phyloP scores from a whole-genome alignment of 2,113 vertebrate species.

The Jaculus jaculus region DNA sequence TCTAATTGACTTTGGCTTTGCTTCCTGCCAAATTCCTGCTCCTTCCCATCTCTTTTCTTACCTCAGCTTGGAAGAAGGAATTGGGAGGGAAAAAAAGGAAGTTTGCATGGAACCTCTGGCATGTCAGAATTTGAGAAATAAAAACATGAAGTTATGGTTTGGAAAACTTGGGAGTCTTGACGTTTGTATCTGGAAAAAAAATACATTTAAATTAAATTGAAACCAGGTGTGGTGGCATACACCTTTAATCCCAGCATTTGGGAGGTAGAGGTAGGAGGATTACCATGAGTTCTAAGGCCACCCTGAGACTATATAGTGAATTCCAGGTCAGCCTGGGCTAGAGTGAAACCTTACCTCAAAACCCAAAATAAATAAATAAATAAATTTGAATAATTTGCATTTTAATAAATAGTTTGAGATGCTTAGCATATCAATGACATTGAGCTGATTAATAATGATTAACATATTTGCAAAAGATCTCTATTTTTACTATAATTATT shows the following conservation, averaged over 20 bases:
- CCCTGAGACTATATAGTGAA: too few species aligned
- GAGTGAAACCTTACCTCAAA: too few species aligned
- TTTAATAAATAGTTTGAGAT: conserved; percentile 29
- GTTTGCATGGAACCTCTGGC: not conserved
- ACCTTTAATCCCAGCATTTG: too few species aligned
- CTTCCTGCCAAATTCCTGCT: not conserved
- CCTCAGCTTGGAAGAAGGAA: not conserved
- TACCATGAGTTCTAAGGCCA: too few species aligned
- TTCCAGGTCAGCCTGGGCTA: too few species aligned
- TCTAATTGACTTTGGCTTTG: not conserved
- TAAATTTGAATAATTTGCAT: conserved; percentile 25
- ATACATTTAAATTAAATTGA: not conserved
- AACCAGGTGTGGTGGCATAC: too few species aligned
- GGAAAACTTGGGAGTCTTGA: not conserved
- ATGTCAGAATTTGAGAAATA: not conserved
- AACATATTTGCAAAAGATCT: conserved; percentile 13
- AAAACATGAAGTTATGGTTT: not conserved
- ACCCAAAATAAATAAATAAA: too few species aligned
- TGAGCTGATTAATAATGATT: conserved; percentile 33
- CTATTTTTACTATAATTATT: not conserved
- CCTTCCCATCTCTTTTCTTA: not conserved
- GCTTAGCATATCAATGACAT: not conserved
- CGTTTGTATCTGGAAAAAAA: conserved; percentile 15
- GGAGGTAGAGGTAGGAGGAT: too few species aligned
- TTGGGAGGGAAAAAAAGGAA: not conserved